phyloP scores from a whole-genome alignment of 2,113 vertebrate species.

The Rutilus rutilus region DNA sequence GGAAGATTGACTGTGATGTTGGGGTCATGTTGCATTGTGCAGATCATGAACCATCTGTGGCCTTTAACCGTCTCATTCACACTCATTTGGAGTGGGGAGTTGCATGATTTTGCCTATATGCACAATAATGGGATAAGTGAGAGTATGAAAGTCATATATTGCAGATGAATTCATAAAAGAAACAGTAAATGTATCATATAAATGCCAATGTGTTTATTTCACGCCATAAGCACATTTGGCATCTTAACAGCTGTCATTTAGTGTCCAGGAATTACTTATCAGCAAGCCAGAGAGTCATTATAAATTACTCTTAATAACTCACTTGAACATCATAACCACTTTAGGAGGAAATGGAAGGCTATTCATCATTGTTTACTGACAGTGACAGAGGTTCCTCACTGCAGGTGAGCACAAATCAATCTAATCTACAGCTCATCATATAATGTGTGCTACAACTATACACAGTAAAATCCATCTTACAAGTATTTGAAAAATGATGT shows the following conservation, averaged over 20 bases:
- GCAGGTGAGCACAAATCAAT: conserved; percentile 4
- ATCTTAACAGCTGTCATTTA: background rate
- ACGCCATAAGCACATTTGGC: background rate
- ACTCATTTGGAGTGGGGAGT: background rate
- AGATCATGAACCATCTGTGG: conserved; percentile 22
- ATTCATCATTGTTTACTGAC: conserved; percentile 27
- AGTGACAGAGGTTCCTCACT: background rate
- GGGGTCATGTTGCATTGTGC: conserved; percentile 26
- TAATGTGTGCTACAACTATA: background rate
- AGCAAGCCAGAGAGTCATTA: background rate
- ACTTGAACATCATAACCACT: background rate
- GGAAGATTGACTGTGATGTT: conserved; percentile 32
- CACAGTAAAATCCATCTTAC: background rate
- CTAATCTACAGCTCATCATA: background rate
- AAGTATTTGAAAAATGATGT: too few species aligned
- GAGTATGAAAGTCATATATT: background rate
- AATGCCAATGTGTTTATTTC: background rate
- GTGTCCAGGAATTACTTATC: background rate
- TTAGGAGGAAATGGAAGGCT: conserved; percentile 23
- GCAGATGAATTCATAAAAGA: background rate
- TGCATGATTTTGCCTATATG: background rate
- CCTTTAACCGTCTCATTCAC: conserved; percentile 29
- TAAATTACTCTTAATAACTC: conserved; percentile 7
- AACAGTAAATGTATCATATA: background rate
- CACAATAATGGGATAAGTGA: background rate